Evolutionary conservation across 2,113 vertebrate genomes (phyloP).

Genomic region (Notothenia coriiceps): DNA sequence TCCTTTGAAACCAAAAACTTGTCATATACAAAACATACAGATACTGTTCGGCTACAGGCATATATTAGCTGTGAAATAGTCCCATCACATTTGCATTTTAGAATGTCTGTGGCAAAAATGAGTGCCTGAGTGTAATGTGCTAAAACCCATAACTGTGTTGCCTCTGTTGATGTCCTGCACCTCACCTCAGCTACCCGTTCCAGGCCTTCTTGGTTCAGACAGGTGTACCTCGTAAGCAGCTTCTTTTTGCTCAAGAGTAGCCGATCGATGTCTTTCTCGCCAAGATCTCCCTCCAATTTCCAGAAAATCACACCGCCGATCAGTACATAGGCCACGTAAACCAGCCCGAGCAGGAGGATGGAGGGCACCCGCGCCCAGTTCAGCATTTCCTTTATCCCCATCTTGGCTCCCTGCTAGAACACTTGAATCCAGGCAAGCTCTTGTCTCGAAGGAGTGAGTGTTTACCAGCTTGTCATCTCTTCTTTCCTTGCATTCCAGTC

Average conservation of each 20-base stretch:
- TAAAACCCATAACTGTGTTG: neutral
- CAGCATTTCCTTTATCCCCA: conserved; percentile 32
- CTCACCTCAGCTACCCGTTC: conserved; percentile 86
- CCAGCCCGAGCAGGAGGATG: conserved; percentile 80
- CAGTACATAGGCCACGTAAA: conserved; percentile 87
- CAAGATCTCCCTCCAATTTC: conserved; percentile 84
- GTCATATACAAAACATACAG: neutral
- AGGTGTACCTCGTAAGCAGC: conserved; percentile 82
- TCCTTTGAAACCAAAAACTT: neutral
- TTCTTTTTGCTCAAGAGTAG: conserved; percentile 72
- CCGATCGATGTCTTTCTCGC: conserved; percentile 38
- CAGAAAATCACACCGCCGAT: conserved; percentile 88
- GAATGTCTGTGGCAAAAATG: neutral
- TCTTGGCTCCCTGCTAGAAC: neutral
- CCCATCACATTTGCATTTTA: neutral
- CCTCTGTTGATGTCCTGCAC: neutral
- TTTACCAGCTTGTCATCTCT: conserved; percentile 12
- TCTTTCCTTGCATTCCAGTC: conserved; percentile 56
- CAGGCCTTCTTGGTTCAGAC: conserved; percentile 81
- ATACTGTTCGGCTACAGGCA: neutral
- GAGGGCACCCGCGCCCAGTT: conserved; percentile 59
- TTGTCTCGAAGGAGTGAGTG: neutral
- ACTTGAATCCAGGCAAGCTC: neutral
- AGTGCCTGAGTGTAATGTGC: neutral
- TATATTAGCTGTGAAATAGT: neutral